These are phyloP conservation scores for Pocillopora verrucosa DNA, from an alignment of 64 coral and sea anemone species.

Conservation along the genomic window DNA sequence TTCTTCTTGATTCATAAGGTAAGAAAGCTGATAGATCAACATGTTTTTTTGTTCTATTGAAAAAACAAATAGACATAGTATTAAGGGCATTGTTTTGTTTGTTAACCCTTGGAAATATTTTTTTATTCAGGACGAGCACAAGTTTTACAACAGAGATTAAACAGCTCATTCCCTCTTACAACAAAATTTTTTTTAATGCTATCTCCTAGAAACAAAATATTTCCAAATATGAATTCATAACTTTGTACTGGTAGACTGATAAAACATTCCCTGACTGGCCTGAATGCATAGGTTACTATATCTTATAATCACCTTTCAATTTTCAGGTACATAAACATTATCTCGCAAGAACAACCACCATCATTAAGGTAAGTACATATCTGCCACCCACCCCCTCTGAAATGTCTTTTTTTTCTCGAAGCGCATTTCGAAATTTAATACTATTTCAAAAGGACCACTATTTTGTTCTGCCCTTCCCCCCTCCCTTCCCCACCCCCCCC, in stretches of 20 bases:
- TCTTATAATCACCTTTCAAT: constrained; percentile 64
- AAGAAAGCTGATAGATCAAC: constrained; percentile 50
- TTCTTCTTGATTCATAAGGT: constrained; percentile 63
- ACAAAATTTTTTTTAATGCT: constrained; percentile 51
- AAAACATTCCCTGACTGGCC: constrained; percentile 53
- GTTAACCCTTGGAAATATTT: constrained; percentile 38
- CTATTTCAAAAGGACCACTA: constrained; percentile 57
- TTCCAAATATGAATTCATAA: constrained; percentile 55
- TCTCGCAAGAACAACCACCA: constrained; percentile 62
- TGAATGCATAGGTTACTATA: constrained; percentile 62
- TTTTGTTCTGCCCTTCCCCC: constrained; percentile 63
- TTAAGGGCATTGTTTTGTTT: constrained; percentile 57
- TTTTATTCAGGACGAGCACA: constrained; percentile 46
- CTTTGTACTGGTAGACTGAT: constrained; percentile 55
- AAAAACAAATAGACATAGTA: constrained; percentile 50
- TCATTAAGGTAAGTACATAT: constrained; percentile 66
- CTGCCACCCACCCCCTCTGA: constrained; percentile 47
- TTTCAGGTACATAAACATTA: constrained; percentile 66
- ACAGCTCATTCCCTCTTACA: constrained; percentile 46
- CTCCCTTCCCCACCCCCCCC: constrained; percentile 24
- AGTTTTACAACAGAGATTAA: constrained; percentile 56
- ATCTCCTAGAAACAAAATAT: constrained; percentile 62
- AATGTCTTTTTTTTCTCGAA: constrained; percentile 46
- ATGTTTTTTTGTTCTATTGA: constrained; percentile 59
- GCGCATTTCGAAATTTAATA: constrained; percentile 60